Base-by-base conservation (phyloP, 1,140 invertebrate genomes). In the Yoshiicerus persimilis region DNA sequence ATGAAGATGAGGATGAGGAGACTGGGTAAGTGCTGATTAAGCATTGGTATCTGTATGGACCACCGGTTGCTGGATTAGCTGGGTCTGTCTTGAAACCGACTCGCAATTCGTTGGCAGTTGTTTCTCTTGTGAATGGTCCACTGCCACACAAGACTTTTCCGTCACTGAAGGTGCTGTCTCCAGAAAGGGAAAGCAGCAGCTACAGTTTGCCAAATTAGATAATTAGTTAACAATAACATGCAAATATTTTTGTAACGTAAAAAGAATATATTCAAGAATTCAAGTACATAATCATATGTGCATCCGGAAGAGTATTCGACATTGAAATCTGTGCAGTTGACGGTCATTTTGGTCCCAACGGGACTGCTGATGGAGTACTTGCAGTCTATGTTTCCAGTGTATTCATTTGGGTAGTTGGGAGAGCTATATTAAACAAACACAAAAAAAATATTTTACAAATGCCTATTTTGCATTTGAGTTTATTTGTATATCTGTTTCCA, bases 291-390 rank as follows among this genome's bases (percentile, higher is more conserved):
- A 30, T 70, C 66, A 11, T 86, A 88, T n/a, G 23, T 9, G 56
- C 89, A 90, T 32, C 36, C 34, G n/a, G n/a, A 0, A 0, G 39
- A 34, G 9, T 10, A 6, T 62, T 88, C 88, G 2, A 90, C 86
- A 32, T 90, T 90, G 64, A 90, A 90, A 25, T 90, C 88, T 0
- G 16, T 34, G 84, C 89, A 90, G 1, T 56, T 62, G 36, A 89
- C 3, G 4, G 1, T 16, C 32, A 90, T 90, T 27, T 47, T 10
- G 4, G 88, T 87, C 47, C 88, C 88, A 27, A 80, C 20, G 10
- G 88, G 88, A 47, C 86, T 87, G 39, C 4, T 30, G 62, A 90
- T 27, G 4, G 30, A 34, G 30, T 88, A 89, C 25, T 9, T 25
- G 27, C 86, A 87, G 27, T 88, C 39, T 25, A 62, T 20, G 36